Conservation (phyloP, 2,888 invertebrate species). For the Heliconius erato region DNA sequence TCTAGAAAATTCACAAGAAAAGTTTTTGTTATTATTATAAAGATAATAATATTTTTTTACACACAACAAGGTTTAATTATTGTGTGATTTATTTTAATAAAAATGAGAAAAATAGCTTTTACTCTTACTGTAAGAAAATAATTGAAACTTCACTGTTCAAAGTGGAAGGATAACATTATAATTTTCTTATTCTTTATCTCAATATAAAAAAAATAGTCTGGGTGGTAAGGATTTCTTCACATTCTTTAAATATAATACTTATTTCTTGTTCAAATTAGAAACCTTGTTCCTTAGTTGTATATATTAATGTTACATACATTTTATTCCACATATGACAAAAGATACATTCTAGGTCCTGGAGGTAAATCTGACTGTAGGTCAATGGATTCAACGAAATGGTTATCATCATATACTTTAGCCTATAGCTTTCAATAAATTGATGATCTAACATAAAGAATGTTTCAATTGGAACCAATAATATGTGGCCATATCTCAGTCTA, state of each 20-base stretch:
- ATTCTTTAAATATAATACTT: background rate
- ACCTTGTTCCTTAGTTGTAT: background rate
- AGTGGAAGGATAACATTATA: background rate
- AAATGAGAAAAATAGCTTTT: no score
- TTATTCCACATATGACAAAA: background rate
- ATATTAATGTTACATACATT: background rate
- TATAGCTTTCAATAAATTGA: background rate
- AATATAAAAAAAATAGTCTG: conserved; percentile 4
- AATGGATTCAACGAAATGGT: no score
- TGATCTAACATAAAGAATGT: background rate
- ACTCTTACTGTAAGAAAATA: no score
- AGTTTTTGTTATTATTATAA: no score
- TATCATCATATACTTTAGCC: background rate
- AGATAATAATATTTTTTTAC: no score
- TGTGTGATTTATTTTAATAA: no score
- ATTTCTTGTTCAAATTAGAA: background rate
- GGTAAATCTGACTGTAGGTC: background rate
- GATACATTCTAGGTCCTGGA: background rate
- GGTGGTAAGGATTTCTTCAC: background rate
- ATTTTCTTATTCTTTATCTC: background rate
- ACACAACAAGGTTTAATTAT: no score
- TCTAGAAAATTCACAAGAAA: no score
- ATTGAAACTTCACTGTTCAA: background rate
- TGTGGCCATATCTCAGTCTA: background rate
- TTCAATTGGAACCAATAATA: background rate